phyloP scores from a whole-genome alignment of 2,113 vertebrate species.

The Laticauda laticaudata region DNA sequence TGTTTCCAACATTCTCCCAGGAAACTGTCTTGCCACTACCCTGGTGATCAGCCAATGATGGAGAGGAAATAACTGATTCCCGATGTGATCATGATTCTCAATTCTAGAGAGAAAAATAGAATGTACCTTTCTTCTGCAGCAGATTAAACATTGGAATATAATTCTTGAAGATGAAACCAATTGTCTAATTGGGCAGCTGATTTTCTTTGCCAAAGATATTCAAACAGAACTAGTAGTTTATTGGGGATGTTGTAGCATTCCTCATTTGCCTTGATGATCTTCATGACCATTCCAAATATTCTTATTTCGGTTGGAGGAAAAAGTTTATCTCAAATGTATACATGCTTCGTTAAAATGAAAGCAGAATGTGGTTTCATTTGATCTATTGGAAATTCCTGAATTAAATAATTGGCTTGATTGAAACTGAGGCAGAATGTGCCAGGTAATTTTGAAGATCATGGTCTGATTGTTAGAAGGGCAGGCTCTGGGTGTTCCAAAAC shows the following conservation, averaged over 20 bases:
- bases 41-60: neutral
- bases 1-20: neutral
- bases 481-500: neutral
- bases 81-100: neutral
- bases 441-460: neutral
- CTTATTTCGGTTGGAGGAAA: neutral
- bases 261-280: neutral
- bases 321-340: neutral
- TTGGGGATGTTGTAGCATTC: neutral
- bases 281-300: neutral
- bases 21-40: neutral
- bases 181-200: neutral
- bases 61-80: neutral
- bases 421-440: neutral
- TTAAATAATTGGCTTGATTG: neutral
- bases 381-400: neutral
- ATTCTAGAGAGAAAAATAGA: neutral
- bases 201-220: neutral
- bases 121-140: neutral
- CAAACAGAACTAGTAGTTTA: neutral
- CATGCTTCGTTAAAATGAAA: neutral
- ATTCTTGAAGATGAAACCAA: neutral
- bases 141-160: neutral
- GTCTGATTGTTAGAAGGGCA: neutral
- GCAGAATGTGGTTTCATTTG: neutral